phyloP scores from a whole-genome alignment of 2,797 vertebrate genomes.

The Aulostomus chinensis region DNA sequence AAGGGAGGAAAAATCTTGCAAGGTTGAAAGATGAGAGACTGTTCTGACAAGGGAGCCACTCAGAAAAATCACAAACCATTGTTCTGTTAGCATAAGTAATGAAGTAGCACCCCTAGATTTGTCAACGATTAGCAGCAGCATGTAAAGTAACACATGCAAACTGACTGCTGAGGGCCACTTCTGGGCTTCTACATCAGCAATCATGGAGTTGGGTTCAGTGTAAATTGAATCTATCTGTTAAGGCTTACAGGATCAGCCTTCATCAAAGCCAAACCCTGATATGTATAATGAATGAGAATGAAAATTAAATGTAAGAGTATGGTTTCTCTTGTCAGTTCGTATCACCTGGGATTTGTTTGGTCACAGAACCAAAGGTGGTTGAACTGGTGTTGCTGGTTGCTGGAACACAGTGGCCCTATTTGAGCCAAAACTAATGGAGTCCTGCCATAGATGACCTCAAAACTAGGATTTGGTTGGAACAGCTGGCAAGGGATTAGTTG shows the following conservation, averaged over 20 bases:
- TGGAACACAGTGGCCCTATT: conserved; percentile 26
- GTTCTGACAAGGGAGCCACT: no score
- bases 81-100: no score
- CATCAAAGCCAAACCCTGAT: conserved; percentile 56
- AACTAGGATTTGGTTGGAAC: conserved; percentile 39
- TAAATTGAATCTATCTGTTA: conserved; percentile 74
- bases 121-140: conserved; percentile 8
- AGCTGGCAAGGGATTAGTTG: conserved; percentile 34
- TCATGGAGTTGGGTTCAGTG: conserved; percentile 14
- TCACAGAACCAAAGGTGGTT: conserved; percentile 40
- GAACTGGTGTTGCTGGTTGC: conserved; percentile 44
- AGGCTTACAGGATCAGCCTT: conserved; percentile 67
- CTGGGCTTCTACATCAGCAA: conserved; percentile 26
- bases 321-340: conserved; percentile 49
- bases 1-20: conserved; percentile 48
- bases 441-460: conserved; percentile 59
- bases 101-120: no score
- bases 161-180: not conserved
- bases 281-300: no score
- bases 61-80: no score
- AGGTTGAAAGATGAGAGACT: conserved; percentile 19
- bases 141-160: conserved; percentile 15
- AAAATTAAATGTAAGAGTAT: no score
- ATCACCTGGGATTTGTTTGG: conserved; percentile 50
- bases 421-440: conserved; percentile 41